Evolutionary conservation across 2,797 vertebrate genomes (phyloP), one percentile per base, ranked within the genome.

Genomic region (Falco cherrug): DNA sequence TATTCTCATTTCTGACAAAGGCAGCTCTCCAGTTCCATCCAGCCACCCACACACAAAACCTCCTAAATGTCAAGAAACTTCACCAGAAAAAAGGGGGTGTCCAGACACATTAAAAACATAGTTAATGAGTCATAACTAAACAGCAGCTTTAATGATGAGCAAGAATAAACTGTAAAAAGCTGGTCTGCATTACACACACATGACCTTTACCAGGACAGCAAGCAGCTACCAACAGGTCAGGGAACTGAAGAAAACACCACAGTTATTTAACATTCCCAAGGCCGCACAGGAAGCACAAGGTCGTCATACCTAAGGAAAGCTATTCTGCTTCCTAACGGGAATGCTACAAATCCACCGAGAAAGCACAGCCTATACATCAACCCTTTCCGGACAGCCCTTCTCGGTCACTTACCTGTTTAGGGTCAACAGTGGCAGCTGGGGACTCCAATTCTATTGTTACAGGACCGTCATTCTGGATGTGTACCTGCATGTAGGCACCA

Each of bases 391-490:
- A 31, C n/a, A 84, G 45, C 78, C 6, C 33, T 60, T 15, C 37
- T 7, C 4, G 20, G 13, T 45, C 56, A 28, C 96, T 98, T 97
- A 99, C 99, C 98, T 99, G 99, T 98, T 98, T 99, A 61, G 98
- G 98, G 80, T 99, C 99, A 41, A 98, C 95, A 65, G 98, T 96
- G 5, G 98, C 97, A 45, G 98, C 65, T 1, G 99, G 99, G 3
- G 99, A 99, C 33, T 98, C 98, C 97, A 99, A 95, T 87, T 99
- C 98, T 94, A 99, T 98, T 88, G 99, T 99, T 59, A 99, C 99
- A 7, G 99, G 99, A 13, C 99, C 99, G 21, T 99, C 99, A 0
- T 99, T 99, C 97, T 99, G 99, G 96, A 99, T 99, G 91, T 99
- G 98, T 33, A 99, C 99, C 96, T 99, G 99, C 99, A 99, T 99